These are phyloP conservation scores for Xylocampa areola DNA, from an alignment of 2,888 invertebrate species.

Conservation along the genomic window DNA sequence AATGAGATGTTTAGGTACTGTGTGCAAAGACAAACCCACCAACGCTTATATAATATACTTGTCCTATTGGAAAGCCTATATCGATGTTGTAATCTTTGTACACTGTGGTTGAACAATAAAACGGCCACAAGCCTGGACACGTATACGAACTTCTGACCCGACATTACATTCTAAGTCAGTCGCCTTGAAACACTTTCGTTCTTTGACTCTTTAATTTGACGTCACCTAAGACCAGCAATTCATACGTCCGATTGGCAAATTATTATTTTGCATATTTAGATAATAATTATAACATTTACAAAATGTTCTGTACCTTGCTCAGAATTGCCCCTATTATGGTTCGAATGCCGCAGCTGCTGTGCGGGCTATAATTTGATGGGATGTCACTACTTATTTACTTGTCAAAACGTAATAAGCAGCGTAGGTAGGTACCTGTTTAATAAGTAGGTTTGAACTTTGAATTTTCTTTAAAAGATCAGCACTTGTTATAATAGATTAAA, in stretches of 20 bases:
- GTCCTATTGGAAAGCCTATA: slow-evolving; percentile 27
- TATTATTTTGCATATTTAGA: slow-evolving; percentile 29
- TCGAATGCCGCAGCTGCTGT: neutral
- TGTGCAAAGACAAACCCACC: neutral
- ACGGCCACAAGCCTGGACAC: slow-evolving; percentile 55
- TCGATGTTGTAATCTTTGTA: slow-evolving; percentile 28
- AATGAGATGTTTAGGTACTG: no score
- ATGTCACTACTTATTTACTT: neutral
- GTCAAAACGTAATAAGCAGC: neutral
- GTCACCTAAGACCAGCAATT: slow-evolving; percentile 56
- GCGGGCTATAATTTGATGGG: no score
- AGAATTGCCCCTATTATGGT: slow-evolving; percentile 7
- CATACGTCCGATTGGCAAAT: slow-evolving; percentile 31
- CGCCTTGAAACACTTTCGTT: slow-evolving; percentile 84
- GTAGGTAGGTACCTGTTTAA: no score
- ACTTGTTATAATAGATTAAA: no score
- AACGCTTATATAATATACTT: neutral
- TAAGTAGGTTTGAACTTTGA: no score
- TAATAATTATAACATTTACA: slow-evolving; percentile 31
- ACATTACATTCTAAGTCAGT: slow-evolving; percentile 62
- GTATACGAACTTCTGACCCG: slow-evolving; percentile 72
- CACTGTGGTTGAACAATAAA: slow-evolving; percentile 42
- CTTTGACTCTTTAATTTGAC: slow-evolving; percentile 68
- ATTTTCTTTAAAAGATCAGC: no score
- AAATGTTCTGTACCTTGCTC: slow-evolving; percentile 7